Base-by-base conservation (phyloP, 2,888 invertebrate species). In the Pseudolycoriella hygida region DNA sequence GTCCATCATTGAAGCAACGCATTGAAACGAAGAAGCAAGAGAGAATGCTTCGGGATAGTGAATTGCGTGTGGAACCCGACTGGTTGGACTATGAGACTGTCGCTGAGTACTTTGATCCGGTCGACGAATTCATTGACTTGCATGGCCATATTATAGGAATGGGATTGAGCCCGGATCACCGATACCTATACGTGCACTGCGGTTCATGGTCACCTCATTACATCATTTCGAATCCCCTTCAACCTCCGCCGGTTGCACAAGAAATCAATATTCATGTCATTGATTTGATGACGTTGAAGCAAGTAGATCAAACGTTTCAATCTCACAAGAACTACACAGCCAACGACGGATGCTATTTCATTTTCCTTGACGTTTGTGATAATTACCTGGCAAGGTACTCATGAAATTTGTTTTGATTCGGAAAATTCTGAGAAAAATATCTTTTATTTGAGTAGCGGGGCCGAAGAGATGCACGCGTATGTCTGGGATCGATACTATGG, bases 181-280 rank as follows among this genome's bases (percentile, higher is more conserved):
- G 78, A 55, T 86, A 80, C 60, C 65, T 87, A 11, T 87, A 86
- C 60, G 85, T 87, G 1, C 87, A 87, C 60, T 78, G 80, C 50
- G 71, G 86, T 41, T 80, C 86, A 1, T 87, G 87, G 87, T 14
- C n/a, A 12, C 86, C 85, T 54, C 77, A 77, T 45, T 84, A 81
- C 57, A 67, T 70, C 19, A 84, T 86, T 50, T 72, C 74, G 12
- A 78, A 84, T 65, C 81, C 85, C 0, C 61, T 85, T 43, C 75
- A 80, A 56, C 86, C 86, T 11, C 86, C 87, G 0, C 85, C 85
- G 1, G 84, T 86, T 52, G 85, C 86, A 11, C 80, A 84, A 63
- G 84, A 86, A 68, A 85, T 87, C 44, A 86, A 87, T 57, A 81
- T 88, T 52, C 86, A 86, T 56, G 85, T 87, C 1, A 85, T 87